Percentiles rank a stretch among this genome's conserved stretches.
Evolutionary conservation across 2,113 vertebrate genomes (phyloP).

Genomic region (Brachypodius melanocephalos): DNA sequence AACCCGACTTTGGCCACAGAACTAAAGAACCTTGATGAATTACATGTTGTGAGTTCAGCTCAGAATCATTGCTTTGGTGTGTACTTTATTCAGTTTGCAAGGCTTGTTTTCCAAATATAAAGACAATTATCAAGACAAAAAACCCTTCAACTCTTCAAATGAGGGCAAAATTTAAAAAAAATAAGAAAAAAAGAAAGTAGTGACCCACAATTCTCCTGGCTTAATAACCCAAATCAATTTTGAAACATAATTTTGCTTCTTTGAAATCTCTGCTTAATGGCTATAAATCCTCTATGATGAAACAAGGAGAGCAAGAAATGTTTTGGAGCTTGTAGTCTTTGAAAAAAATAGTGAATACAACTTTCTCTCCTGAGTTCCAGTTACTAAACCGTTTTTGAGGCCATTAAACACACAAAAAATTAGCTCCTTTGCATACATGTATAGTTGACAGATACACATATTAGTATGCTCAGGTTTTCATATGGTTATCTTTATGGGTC

Average conservation of each 20-base stretch:
- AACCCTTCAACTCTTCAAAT: neutral
- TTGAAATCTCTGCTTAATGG: neutral
- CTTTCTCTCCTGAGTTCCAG: fast-evolving
- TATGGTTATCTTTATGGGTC: neutral
- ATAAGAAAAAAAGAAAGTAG: fast-evolving
- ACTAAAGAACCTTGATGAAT: neutral
- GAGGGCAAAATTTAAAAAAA: neutral
- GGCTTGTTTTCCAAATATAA: neutral
- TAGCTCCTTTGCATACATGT: neutral
- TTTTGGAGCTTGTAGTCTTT: neutral
- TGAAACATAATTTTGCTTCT: neutral
- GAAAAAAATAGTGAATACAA: neutral
- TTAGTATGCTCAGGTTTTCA: neutral
- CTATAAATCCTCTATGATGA: neutral
- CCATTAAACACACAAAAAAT: neutral
- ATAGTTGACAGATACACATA: neutral
- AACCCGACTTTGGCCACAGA: neutral
- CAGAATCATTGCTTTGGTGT: neutral
- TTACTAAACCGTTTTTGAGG: neutral
- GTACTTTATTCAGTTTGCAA: neutral
- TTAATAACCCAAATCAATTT: neutral
- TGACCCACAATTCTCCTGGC: neutral
- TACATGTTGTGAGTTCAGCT: neutral
- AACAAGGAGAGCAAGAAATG: neutral
- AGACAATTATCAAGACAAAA: neutral